A percentile compares a stretch with the other conserved stretches of the same genome.
phyloP scores from a whole-genome alignment of 2,113 vertebrate genomes.

The Corythornis cristatus region DNA sequence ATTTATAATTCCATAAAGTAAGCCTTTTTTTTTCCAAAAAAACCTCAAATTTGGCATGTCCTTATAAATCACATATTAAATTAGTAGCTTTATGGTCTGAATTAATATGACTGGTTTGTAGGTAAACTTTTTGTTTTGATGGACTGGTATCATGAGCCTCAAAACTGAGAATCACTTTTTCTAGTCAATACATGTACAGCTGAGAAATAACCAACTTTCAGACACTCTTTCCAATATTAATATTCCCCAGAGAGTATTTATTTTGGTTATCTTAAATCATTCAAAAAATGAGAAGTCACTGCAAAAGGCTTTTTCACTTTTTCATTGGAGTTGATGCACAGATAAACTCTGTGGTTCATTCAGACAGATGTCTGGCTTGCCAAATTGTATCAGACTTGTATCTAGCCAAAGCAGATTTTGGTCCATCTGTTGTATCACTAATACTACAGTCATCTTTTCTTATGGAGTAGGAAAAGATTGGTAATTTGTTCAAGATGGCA shows the following conservation, averaged over 20 bases:
- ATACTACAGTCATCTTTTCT: neutral
- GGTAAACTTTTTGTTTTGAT: neutral
- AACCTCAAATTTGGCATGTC: neutral
- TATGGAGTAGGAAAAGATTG: neutral
- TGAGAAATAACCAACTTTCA: neutral
- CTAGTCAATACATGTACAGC: neutral
- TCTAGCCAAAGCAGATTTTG: neutral
- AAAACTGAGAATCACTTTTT: neutral
- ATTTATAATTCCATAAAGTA: neutral
- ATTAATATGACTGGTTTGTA: neutral
- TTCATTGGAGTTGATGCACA: neutral
- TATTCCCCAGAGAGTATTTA: neutral
- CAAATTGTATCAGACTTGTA: neutral
- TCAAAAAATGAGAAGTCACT: neutral
- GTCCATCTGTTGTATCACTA: neutral
- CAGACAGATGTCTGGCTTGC: neutral
- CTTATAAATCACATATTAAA: neutral
- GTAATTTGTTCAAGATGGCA: neutral
- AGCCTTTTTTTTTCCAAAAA: neutral
- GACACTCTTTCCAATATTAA: neutral
- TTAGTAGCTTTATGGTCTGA: neutral
- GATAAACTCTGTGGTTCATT: neutral
- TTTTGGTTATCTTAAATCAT: neutral
- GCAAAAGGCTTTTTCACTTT: neutral
- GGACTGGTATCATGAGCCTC: neutral